Percentiles rank a stretch among this genome's conserved stretches.
These are phyloP conservation scores for Nematostella vectensis DNA, from an alignment of 92 coral and sea anemone genomes.

Conservation along the genomic window DNA sequence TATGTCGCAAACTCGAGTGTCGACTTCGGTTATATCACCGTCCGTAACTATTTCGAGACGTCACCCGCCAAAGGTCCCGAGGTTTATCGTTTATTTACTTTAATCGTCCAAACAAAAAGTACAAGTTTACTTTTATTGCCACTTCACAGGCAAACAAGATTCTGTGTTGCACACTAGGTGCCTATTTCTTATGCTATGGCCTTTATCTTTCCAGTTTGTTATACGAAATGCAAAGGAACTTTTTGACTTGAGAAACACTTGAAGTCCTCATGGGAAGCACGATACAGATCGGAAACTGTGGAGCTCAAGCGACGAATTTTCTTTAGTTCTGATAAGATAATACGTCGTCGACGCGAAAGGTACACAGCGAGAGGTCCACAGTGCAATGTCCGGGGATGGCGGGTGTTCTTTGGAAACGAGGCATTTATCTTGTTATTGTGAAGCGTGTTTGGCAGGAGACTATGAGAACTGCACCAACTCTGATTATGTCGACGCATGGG, in stretches of 20 bases:
- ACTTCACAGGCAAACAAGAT: too few species aligned
- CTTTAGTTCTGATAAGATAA: slow-evolving; percentile 4
- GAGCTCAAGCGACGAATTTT: slow-evolving; percentile 9
- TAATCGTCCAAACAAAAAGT: background rate
- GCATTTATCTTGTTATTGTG: slow-evolving; percentile 12
- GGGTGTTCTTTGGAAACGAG: slow-evolving; percentile 19
- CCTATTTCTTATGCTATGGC: too few species aligned
- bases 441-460: background rate
- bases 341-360: slow-evolving; percentile 4
- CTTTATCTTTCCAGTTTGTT: slow-evolving; percentile 4
- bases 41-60: slow-evolving; percentile 38
- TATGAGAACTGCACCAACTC: slow-evolving; percentile 1
- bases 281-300: slow-evolving; percentile 36
- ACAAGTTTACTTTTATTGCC: background rate
- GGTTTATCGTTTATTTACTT: too few species aligned
- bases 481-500: slow-evolving; percentile 7
- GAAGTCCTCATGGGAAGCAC: slow-evolving; percentile 20
- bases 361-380: slow-evolving; percentile 10
- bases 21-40: slow-evolving; percentile 36
- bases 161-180: too few species aligned
- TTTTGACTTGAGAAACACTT: slow-evolving; percentile 14
- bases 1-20: slow-evolving; percentile 25
- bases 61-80: slow-evolving; percentile 28
- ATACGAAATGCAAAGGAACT: slow-evolving; percentile 45
- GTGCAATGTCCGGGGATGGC: slow-evolving; percentile 5